Evolutionary conservation across 2,797 vertebrate species (phyloP).

Genomic region (Propithecus perrieri): DNA sequence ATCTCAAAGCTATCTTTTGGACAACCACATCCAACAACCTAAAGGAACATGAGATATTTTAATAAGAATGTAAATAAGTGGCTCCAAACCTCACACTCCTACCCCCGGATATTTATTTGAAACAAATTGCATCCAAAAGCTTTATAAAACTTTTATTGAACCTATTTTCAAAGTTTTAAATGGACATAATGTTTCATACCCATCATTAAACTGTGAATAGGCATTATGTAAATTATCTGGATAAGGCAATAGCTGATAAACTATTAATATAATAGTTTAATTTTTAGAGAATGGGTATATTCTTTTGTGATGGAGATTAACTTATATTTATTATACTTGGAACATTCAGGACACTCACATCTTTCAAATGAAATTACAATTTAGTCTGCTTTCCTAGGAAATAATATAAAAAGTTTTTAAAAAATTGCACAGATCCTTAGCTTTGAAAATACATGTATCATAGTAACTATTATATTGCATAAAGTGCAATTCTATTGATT

Average conservation of each 20-base stretch:
- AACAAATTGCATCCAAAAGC: slow-evolving; percentile 24
- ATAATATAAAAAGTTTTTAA: background rate
- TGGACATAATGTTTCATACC: background rate
- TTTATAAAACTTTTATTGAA: slow-evolving; percentile 11
- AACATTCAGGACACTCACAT: slow-evolving; percentile 54
- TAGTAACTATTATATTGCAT: slow-evolving; percentile 39
- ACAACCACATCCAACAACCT: slow-evolving; percentile 53
- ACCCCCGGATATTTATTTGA: background rate
- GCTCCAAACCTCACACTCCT: background rate
- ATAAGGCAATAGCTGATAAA: slow-evolving; percentile 59
- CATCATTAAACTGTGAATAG: background rate
- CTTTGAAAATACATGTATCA: slow-evolving; percentile 46
- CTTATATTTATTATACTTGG: slow-evolving; percentile 5
- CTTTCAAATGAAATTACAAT: slow-evolving; percentile 65
- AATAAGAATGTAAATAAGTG: slow-evolving; percentile 59
- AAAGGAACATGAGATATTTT: background rate
- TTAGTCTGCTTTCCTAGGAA: slow-evolving; percentile 53
- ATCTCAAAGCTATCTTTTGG: slow-evolving; percentile 57
- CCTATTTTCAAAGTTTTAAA: slow-evolving; percentile 15
- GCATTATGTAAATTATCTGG: slow-evolving; percentile 44
- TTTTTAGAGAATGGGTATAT: slow-evolving; percentile 55
- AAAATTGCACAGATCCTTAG: background rate
- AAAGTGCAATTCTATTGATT: background rate
- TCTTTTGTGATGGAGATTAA: slow-evolving; percentile 48
- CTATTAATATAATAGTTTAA: slow-evolving; percentile 22